A percentile compares a stretch with the other conserved stretches of the same genome.
Conservation (phyloP, 1,140 invertebrate genomes). For the Myzus persicae region DNA sequence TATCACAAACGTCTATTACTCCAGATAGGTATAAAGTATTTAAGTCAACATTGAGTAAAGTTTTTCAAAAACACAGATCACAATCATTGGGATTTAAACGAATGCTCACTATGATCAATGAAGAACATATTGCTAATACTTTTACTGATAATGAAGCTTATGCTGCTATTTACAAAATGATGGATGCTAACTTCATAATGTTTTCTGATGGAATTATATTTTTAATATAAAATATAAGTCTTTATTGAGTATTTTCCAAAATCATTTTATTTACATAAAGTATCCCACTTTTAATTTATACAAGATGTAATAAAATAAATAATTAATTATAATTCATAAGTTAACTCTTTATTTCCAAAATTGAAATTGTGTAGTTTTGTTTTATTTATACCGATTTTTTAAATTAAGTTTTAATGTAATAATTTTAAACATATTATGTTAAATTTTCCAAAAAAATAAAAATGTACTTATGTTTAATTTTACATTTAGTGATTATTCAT, state of each 20-base stretch:
- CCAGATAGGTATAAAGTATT: slow-evolving; percentile 67
- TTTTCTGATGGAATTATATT: slow-evolving; percentile 87
- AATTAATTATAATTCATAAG: not conserved
- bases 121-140: slow-evolving; percentile 67
- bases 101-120: slow-evolving; percentile 71
- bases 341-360: not conserved
- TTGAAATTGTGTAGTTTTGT: not conserved
- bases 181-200: slow-evolving; percentile 91
- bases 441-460: not conserved
- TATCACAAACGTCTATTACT: slow-evolving; percentile 58
- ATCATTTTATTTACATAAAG: not conserved
- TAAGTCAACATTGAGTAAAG: slow-evolving; percentile 70
- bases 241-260: not conserved
- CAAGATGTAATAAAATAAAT: not conserved
- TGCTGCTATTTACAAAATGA: slow-evolving; percentile 83
- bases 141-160: slow-evolving; percentile 79
- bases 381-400: not conserved
- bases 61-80: slow-evolving; percentile 76
- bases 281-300: not conserved
- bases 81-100: slow-evolving; percentile 72
- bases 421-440: too few relatives aligned
- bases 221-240: slow-evolving; percentile 72
- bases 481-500: not conserved
- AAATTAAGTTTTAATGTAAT: too few relatives aligned
- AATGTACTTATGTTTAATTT: not conserved